A percentile compares a stretch with the other conserved stretches of the same genome.
These are phyloP conservation scores for Chrysomela aeneicollis DNA, from an alignment of 2,888 invertebrate species.

Conservation along the genomic window DNA sequence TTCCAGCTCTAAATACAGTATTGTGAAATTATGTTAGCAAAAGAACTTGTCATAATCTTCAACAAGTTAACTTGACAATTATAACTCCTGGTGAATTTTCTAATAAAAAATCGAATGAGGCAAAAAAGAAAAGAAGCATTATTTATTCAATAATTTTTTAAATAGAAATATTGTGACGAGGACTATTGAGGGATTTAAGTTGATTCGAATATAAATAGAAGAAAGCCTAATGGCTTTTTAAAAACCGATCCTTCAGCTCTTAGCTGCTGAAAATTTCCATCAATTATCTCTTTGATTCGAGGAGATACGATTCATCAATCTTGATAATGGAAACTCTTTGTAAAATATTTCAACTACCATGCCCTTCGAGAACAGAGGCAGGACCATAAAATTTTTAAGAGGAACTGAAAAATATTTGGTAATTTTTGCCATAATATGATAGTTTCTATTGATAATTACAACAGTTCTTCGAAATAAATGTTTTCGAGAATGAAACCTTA, in stretches of 20 bases:
- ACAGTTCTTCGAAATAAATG: no score
- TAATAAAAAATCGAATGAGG: no score
- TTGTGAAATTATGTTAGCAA: no score
- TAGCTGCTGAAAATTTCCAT: constrained; percentile 1
- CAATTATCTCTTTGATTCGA: background rate
- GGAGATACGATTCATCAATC: background rate
- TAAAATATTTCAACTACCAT: background rate
- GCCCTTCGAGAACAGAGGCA: background rate
- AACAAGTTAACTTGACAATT: no score
- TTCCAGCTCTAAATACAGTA: no score
- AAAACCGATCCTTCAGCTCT: background rate
- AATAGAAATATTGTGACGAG: background rate
- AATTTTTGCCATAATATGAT: no score
- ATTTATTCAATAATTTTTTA: background rate
- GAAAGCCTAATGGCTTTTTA: background rate
- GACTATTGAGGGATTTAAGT: background rate
- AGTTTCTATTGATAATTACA: no score
- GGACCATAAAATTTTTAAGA: background rate
- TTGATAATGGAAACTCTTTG: background rate
- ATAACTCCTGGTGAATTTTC: no score
- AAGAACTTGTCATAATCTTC: no score
- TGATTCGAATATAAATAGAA: background rate
- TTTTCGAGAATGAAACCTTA: no score
- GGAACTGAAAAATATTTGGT: background rate
- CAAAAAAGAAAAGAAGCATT: no score